Percentiles rank a stretch among this genome's conserved stretches.
Conservation (phyloP, 2,113 vertebrate species). For the Sorex fumeus region DNA sequence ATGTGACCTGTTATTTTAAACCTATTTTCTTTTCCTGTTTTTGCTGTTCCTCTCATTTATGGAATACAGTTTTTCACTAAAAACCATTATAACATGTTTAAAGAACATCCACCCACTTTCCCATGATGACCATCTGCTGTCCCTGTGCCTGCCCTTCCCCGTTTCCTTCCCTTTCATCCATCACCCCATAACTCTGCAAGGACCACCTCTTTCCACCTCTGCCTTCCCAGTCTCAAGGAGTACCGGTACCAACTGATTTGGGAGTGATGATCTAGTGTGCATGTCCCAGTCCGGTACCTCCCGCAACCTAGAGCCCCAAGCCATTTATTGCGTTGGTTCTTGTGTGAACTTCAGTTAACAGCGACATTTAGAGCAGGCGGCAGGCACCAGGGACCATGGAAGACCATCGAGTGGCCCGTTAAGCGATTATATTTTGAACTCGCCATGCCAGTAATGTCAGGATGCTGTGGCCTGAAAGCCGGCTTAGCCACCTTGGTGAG, state of each 20-base stretch:
- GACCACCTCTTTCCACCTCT: neutral
- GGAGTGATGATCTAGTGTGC: accelerated
- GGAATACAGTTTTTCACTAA: too few relatives aligned
- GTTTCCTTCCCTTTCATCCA: neutral
- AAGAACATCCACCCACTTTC: too few relatives aligned
- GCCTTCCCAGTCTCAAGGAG: accelerated
- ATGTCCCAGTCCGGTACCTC: neutral
- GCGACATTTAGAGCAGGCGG: accelerated
- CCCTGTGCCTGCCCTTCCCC: neutral
- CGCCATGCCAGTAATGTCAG: accelerated
- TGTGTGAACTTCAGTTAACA: neutral
- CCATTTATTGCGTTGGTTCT: neutral
- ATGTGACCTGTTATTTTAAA: too few relatives aligned
- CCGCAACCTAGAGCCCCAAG: too few relatives aligned
- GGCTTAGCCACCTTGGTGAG: neutral
- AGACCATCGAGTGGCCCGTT: neutral
- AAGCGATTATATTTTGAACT: neutral
- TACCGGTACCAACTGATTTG: accelerated
- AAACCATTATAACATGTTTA: too few relatives aligned
- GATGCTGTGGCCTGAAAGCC: neutral
- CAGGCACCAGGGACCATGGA: accelerated
- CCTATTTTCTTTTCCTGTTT: too few relatives aligned
- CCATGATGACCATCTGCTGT: neutral
- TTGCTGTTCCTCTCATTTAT: too few relatives aligned
- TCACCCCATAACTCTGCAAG: neutral